A percentile compares a stretch with the other conserved stretches of the same genome.
Conservation (phyloP, 2,113 vertebrate genomes). For the Malurus cyaneus region DNA sequence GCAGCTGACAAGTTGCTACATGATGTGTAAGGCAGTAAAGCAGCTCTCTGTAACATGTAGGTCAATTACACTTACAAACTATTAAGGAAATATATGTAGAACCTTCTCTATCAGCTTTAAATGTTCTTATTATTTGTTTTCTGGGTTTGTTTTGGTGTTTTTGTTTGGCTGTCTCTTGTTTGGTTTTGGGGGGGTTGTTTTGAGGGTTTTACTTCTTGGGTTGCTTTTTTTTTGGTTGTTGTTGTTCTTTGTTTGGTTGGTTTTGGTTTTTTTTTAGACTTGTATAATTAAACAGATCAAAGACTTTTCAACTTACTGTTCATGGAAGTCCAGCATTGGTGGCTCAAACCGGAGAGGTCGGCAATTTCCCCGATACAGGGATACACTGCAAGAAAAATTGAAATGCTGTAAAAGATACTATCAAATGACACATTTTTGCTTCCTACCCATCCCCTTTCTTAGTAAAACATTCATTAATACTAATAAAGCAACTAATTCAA, state of each 20-base stretch:
- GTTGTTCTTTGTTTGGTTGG: not conserved
- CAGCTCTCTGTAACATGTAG: not conserved
- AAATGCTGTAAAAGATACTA: constrained; percentile 10
- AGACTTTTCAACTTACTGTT: constrained; percentile 86
- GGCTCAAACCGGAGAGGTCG: constrained; percentile 97
- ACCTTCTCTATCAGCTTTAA: not conserved
- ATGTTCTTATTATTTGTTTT: not conserved
- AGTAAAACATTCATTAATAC: not conserved
- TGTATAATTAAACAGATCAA: not conserved
- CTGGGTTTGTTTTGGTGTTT: not conserved
- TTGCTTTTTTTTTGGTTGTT: not conserved
- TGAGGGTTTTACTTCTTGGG: not conserved
- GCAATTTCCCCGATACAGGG: constrained; percentile 91
- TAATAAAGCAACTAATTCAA: not conserved
- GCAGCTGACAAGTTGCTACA: not conserved
- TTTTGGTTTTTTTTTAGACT: not conserved
- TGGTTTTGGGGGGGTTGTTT: not conserved
- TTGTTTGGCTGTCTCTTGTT: not conserved
- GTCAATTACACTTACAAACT: not conserved
- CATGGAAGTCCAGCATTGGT: constrained; percentile 97
- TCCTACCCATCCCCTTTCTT: not conserved
- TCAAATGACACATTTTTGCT: not conserved
- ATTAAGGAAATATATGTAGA: not conserved
- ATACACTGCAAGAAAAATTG: constrained; percentile 80
- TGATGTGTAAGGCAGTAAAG: not conserved